Evolutionary conservation across 2,888 invertebrate genomes (phyloP).

Genomic region (Dicycla oo): DNA sequence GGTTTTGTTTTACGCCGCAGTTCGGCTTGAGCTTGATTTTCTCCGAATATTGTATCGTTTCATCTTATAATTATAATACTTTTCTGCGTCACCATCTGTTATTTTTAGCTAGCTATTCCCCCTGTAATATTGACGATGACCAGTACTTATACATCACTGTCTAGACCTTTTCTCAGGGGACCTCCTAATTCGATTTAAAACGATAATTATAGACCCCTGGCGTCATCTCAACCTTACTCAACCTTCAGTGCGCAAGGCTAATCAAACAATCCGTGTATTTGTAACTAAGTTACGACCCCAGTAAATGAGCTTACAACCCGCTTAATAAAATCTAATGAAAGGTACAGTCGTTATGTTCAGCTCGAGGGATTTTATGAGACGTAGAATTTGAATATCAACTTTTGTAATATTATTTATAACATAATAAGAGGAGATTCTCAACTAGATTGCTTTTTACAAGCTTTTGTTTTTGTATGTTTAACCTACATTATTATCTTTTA

Average conservation of each 20-base stretch:
- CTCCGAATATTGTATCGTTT: too few relatives aligned
- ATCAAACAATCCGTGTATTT: constrained; percentile 50
- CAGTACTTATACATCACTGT: constrained; percentile 20
- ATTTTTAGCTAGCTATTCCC: too few relatives aligned
- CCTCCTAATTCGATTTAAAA: constrained; percentile 2
- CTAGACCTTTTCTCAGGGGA: background rate
- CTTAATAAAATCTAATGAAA: constrained; percentile 40
- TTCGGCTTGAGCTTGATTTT: too few relatives aligned
- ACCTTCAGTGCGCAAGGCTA: constrained; percentile 2
- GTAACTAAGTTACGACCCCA: constrained; percentile 42
- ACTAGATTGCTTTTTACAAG: too few relatives aligned
- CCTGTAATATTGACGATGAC: background rate
- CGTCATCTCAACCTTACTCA: constrained; percentile 11
- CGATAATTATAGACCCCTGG: constrained; percentile 5
- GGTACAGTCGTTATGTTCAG: background rate
- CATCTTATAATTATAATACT: too few relatives aligned
- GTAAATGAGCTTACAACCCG: constrained; percentile 40
- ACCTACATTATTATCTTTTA: too few relatives aligned
- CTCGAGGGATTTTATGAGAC: constrained; percentile 14
- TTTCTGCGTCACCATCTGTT: too few relatives aligned
- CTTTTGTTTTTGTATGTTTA: too few relatives aligned
- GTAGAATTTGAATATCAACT: background rate
- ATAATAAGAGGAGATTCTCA: background rate
- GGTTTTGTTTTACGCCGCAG: too few relatives aligned
- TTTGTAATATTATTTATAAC: background rate